Percentiles rank a stretch among this genome's conserved stretches.
These are phyloP conservation scores for Rhinophrynus dorsalis DNA, from an alignment of 2,797 vertebrate genomes.

Conservation along the genomic window DNA sequence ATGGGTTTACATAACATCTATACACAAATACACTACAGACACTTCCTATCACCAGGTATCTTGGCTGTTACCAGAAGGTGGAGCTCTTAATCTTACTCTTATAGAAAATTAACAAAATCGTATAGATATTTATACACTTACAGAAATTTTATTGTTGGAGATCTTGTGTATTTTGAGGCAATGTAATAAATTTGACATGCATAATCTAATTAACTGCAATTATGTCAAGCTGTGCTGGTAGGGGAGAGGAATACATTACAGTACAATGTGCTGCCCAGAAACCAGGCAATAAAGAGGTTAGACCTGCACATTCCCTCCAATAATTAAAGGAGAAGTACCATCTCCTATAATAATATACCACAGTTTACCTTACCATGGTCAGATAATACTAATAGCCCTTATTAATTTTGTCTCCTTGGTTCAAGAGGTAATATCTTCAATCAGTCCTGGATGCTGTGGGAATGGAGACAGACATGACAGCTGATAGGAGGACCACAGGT, in stretches of 20 bases:
- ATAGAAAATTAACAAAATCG: neutral
- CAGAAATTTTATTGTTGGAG: neutral
- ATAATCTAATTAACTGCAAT: slow-evolving; percentile 22
- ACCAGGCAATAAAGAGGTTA: slow-evolving; percentile 12
- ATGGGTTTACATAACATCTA: too few species aligned
- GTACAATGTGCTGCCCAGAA: neutral
- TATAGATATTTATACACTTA: neutral
- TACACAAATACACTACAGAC: neutral
- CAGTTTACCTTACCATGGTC: too few species aligned
- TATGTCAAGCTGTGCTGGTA: neutral
- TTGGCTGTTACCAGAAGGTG: slow-evolving; percentile 29
- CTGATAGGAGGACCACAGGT: too few species aligned
- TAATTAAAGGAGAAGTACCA: too few species aligned
- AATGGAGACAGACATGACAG: too few species aligned
- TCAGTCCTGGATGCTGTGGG: too few species aligned
- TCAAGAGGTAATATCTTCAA: too few species aligned
- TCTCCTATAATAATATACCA: too few species aligned
- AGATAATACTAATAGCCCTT: too few species aligned
- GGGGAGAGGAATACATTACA: too few species aligned
- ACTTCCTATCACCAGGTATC: neutral
- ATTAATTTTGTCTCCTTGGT: too few species aligned
- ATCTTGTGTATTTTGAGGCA: neutral
- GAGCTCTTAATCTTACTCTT: slow-evolving; percentile 18
- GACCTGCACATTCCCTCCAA: neutral
- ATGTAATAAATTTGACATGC: slow-evolving; percentile 22